Evolutionary conservation across 2,888 invertebrate species (phyloP).

Genomic region (Saturnia pavonia): DNA sequence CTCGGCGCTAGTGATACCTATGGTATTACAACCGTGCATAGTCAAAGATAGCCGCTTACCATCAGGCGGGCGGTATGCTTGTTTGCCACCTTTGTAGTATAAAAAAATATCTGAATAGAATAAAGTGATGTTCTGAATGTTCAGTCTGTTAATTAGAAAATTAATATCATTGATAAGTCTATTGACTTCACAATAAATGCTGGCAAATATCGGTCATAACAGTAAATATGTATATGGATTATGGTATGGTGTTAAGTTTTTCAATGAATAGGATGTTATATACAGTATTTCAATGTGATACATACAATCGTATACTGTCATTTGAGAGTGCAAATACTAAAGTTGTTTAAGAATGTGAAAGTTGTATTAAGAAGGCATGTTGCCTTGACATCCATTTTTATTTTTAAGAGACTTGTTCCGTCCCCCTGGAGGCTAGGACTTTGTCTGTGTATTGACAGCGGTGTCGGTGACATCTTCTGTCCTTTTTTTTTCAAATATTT

Average conservation of each 20-base stretch:
- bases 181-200: not conserved
- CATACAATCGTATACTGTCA: not conserved
- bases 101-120: not conserved
- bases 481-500: conserved; percentile 26
- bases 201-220: not conserved
- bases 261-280: conserved; percentile 1
- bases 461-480: conserved; percentile 6
- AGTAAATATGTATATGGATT: not conserved
- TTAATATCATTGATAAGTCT: not conserved
- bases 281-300: not conserved
- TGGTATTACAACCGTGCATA: too few species aligned
- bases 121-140: not conserved
- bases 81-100: too few species aligned
- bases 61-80: too few species aligned
- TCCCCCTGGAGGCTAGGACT: conserved; percentile 34
- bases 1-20: too few species aligned
- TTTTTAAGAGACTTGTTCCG: conserved; percentile 49
- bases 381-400: conserved; percentile 52
- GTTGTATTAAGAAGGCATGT: conserved; percentile 28
- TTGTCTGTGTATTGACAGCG: not conserved
- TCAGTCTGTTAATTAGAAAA: not conserved
- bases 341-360: conserved; percentile 12
- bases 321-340: not conserved
- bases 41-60: too few species aligned
- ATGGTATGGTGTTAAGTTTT: not conserved